Percentiles rank a stretch among this genome's conserved stretches.
Conservation (phyloP, 2,888 invertebrate genomes). For the Cremastinae sp. region DNA sequence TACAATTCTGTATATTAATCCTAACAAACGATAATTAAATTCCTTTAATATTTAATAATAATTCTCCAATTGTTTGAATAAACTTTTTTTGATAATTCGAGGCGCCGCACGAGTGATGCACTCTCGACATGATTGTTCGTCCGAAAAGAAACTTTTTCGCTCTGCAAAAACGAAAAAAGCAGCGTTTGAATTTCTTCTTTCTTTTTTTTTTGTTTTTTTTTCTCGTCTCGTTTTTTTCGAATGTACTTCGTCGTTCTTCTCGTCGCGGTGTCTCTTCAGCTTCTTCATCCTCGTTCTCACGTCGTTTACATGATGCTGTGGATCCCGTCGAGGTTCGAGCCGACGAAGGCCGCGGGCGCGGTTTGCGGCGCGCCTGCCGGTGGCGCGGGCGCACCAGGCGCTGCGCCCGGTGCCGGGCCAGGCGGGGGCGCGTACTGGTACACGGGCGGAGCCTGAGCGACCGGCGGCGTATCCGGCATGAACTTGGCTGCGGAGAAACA, state of each 20-base stretch:
- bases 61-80: background rate
- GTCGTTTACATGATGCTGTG: constrained; percentile 63
- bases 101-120: background rate
- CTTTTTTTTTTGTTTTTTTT: constrained; percentile 4
- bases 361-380: constrained; percentile 62
- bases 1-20: constrained; percentile 49
- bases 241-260: constrained; percentile 10
- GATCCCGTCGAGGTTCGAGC: constrained; percentile 60
- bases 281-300: constrained; percentile 4
- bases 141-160: constrained; percentile 12
- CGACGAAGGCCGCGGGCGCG: constrained; percentile 68
- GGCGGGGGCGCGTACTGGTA: constrained; percentile 68
- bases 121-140: background rate
- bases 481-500: constrained; percentile 74
- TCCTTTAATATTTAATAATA: constrained; percentile 11
- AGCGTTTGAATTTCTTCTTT: too few relatives aligned
- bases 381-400: constrained; percentile 63
- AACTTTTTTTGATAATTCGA: too few relatives aligned
- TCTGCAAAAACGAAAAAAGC: background rate
- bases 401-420: constrained; percentile 55
- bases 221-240: constrained; percentile 19
- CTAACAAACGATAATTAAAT: constrained; percentile 28
- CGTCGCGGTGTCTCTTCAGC: background rate
- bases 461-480: constrained; percentile 76
- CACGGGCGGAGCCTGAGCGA: constrained; percentile 67